phyloP scores from a whole-genome alignment of 2,113 vertebrate genomes.

The Thalassarche chlororhynchos region DNA sequence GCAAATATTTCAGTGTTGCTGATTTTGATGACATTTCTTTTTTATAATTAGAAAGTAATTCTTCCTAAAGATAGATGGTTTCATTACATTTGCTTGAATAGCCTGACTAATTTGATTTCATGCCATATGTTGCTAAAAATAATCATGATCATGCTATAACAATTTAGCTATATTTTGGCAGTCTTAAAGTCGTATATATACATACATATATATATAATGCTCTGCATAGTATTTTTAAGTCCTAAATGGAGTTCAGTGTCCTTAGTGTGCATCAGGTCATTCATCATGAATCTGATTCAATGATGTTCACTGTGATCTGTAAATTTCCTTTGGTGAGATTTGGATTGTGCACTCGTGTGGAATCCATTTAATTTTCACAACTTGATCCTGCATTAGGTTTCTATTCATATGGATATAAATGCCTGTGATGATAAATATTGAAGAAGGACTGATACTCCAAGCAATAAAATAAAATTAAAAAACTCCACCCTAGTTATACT shows the following conservation, averaged over 20 bases:
- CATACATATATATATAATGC: accelerated
- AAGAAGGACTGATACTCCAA: background rate
- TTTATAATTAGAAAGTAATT: background rate
- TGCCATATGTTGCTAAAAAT: conserved; percentile 27
- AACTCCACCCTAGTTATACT: background rate
- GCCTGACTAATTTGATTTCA: conserved; percentile 36
- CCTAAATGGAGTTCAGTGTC: background rate
- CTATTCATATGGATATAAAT: background rate
- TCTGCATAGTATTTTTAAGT: background rate
- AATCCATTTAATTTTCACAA: background rate
- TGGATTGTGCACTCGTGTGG: background rate
- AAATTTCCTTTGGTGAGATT: background rate
- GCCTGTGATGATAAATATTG: background rate
- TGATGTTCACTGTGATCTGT: background rate
- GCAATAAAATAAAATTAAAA: background rate
- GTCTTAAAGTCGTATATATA: background rate
- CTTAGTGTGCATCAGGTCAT: background rate
- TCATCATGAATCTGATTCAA: background rate
- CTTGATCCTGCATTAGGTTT: background rate
- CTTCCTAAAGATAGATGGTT: background rate
- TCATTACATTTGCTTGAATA: background rate
- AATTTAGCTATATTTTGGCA: background rate
- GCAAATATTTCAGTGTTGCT: background rate
- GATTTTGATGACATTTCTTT: background rate
- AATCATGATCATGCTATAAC: background rate